Conservation (phyloP, 2,888 invertebrate genomes). For the Congeria kusceri region DNA sequence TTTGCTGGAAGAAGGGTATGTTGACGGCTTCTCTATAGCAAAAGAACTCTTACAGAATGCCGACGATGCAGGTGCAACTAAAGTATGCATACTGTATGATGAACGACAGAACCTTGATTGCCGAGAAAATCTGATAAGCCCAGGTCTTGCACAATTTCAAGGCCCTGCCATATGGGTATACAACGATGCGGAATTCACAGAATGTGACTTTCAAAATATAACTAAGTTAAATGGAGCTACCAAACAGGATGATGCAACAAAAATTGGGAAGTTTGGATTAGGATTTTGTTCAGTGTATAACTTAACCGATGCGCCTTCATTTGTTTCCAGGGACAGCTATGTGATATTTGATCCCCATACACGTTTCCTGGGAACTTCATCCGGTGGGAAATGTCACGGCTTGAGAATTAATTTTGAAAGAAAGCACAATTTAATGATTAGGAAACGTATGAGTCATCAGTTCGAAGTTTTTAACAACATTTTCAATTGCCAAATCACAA, state of each 20-base stretch:
- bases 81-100: slow-evolving; percentile 77
- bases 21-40: slow-evolving; percentile 79
- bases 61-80: slow-evolving; percentile 78
- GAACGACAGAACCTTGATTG: slow-evolving; percentile 79
- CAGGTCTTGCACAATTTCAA: slow-evolving; percentile 79
- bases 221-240: slow-evolving; percentile 81
- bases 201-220: slow-evolving; percentile 81
- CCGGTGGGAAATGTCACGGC: slow-evolving; percentile 67
- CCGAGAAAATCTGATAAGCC: slow-evolving; percentile 76
- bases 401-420: slow-evolving; percentile 65
- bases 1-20: slow-evolving; percentile 77
- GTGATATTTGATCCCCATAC: slow-evolving; percentile 83
- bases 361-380: slow-evolving; percentile 71
- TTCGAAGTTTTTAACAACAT: slow-evolving; percentile 75
- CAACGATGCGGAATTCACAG: slow-evolving; percentile 81
- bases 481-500: slow-evolving; percentile 68
- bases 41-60: slow-evolving; percentile 82
- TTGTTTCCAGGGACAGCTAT: slow-evolving; percentile 78
- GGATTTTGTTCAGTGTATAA: slow-evolving; percentile 84
- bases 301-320: slow-evolving; percentile 83
- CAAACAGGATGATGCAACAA: slow-evolving; percentile 76
- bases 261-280: slow-evolving; percentile 83
- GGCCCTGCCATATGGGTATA: slow-evolving; percentile 83
- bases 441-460: slow-evolving; percentile 66
- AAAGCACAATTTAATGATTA: slow-evolving; percentile 50